phyloP scores from a whole-genome alignment of 30 jellyfish, hydroid and myxozoan species.

The Turritopsis dohrnii region DNA sequence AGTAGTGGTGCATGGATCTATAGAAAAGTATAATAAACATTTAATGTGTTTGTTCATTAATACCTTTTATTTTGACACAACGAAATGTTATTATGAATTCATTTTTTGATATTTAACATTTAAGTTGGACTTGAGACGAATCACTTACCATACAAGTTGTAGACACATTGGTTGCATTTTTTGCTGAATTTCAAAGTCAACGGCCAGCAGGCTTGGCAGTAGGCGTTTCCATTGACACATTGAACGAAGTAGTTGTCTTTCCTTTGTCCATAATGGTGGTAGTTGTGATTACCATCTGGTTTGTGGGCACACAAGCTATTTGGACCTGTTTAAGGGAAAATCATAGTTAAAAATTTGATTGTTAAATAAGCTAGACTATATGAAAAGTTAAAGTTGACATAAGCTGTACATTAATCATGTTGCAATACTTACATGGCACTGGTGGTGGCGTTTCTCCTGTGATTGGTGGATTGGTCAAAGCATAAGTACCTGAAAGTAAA shows the following conservation, averaged over 20 bases:
- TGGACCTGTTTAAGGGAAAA: background rate
- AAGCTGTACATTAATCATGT: too few species aligned
- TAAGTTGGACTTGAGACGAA: background rate
- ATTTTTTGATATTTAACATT: background rate
- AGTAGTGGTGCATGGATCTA: slow-evolving; percentile 31
- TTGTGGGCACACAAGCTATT: slow-evolving; percentile 6
- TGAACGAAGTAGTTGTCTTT: slow-evolving; percentile 18
- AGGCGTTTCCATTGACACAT: slow-evolving; percentile 19
- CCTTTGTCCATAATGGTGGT: background rate
- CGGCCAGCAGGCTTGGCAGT: slow-evolving; percentile 44
- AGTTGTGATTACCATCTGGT: slow-evolving; percentile 19
- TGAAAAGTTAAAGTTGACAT: too few species aligned
- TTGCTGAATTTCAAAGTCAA: slow-evolving; percentile 10
- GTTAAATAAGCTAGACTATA: too few species aligned
- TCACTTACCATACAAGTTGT: background rate
- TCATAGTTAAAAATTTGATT: background rate
- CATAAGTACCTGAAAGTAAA: background rate
- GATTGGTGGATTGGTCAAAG: background rate
- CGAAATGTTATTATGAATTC: background rate
- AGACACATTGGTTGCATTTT: slow-evolving; percentile 28
- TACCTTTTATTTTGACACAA: background rate
- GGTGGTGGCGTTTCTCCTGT: slow-evolving; percentile 5
- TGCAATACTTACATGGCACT: slow-evolving; percentile 10
- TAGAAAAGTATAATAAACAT: background rate
- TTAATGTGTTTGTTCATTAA: too few species aligned